A percentile compares a stretch with the other conserved stretches of the same genome.
These are phyloP conservation scores for Gryllus longicercus DNA, from an alignment of 2,888 invertebrate genomes.

Conservation along the genomic window DNA sequence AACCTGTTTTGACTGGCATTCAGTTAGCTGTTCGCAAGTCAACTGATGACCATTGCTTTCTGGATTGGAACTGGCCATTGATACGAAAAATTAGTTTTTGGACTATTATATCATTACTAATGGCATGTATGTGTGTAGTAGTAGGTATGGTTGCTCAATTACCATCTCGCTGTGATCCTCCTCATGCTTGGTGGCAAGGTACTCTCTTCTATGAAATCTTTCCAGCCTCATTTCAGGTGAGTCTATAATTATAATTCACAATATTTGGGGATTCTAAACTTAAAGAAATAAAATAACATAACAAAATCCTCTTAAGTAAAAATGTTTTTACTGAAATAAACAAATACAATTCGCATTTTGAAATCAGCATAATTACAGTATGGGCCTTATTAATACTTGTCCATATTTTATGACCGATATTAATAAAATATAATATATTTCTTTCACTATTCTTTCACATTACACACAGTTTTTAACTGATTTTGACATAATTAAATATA, in stretches of 20 bases:
- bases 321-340: too few relatives aligned
- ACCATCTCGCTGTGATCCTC: slow-evolving; percentile 46
- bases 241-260: slow-evolving; percentile 29
- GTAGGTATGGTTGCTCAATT: slow-evolving; percentile 69
- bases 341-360: too few relatives aligned
- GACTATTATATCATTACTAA: slow-evolving; percentile 66
- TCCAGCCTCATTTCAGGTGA: slow-evolving; percentile 71
- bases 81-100: slow-evolving; percentile 71
- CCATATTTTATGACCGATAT: too few relatives aligned
- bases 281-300: neutral
- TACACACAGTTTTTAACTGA: too few relatives aligned
- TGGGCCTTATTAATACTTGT: too few relatives aligned
- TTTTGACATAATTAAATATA: too few relatives aligned
- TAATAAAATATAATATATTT: too few relatives aligned
- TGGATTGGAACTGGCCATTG: slow-evolving; percentile 76
- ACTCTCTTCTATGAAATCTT: slow-evolving; percentile 81
- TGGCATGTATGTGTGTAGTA: slow-evolving; percentile 70
- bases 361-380: too few relatives aligned
- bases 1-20: slow-evolving; percentile 48
- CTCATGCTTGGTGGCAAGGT: slow-evolving; percentile 78
- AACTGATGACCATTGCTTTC: slow-evolving; percentile 55
- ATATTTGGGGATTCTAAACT: neutral
- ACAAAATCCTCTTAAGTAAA: too few relatives aligned
- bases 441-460: too few relatives aligned
- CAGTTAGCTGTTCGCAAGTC: slow-evolving; percentile 48